A percentile compares a stretch with the other conserved stretches of the same genome.
Conservation (phyloP, 2,888 invertebrate genomes). For the Heliconius aoede region DNA sequence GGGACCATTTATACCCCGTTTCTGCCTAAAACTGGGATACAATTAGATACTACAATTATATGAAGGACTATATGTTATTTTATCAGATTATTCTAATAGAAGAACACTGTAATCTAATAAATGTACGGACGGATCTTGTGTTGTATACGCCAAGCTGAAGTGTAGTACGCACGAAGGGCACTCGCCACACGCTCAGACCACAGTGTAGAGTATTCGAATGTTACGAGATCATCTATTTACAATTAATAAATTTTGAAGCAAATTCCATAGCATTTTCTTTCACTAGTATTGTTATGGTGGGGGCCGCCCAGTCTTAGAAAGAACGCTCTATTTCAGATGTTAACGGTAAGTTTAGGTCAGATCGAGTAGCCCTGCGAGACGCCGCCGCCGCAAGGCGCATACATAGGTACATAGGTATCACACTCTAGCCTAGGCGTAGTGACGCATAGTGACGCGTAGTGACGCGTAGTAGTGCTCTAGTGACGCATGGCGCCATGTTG, state of each 20-base stretch:
- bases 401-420: slow-evolving; percentile 37
- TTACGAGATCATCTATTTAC: slow-evolving; percentile 73
- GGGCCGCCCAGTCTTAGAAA: slow-evolving; percentile 75
- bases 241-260: slow-evolving; percentile 78
- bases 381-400: slow-evolving; percentile 42
- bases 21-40: slow-evolving; percentile 58
- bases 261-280: slow-evolving; percentile 78
- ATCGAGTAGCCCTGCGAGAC: slow-evolving; percentile 60
- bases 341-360: slow-evolving; percentile 82
- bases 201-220: slow-evolving; percentile 69
- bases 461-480: slow-evolving; percentile 43
- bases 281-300: slow-evolving; percentile 70
- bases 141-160: slow-evolving; percentile 63
- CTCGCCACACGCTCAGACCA: slow-evolving; percentile 61
- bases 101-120: slow-evolving; percentile 45
- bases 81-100: slow-evolving; percentile 46
- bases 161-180: slow-evolving; percentile 69
- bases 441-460: slow-evolving; percentile 52
- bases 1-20: slow-evolving; percentile 76
- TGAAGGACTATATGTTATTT: slow-evolving; percentile 50
- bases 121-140: slow-evolving; percentile 38
- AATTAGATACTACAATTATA: slow-evolving; percentile 56
- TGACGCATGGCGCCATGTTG: slow-evolving; percentile 56
- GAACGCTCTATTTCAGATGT: slow-evolving; percentile 82
- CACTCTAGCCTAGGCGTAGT: slow-evolving; percentile 37